Conservation (phyloP, 1,140 invertebrate genomes). For the Aphelenchoides fujianensis region DNA sequence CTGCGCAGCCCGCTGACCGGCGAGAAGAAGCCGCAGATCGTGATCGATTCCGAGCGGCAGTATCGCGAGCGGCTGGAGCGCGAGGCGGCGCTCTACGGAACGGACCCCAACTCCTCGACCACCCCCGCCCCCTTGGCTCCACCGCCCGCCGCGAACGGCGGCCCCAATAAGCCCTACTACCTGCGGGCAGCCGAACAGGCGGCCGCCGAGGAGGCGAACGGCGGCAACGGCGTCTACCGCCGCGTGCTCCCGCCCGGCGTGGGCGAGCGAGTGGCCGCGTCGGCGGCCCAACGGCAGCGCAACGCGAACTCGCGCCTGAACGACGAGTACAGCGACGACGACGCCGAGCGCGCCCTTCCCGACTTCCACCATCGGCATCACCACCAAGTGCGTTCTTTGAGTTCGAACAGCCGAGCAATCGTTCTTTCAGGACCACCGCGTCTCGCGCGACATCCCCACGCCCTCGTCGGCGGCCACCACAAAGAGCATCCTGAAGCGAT, state of each 20-base stretch:
- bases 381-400: too few species aligned
- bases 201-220: background rate
- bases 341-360: conserved; percentile 29
- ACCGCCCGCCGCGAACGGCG: conserved; percentile 5
- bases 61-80: conserved; percentile 8
- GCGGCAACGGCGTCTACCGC: too few species aligned
- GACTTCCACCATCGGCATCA: too few species aligned
- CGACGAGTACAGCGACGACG: conserved; percentile 27
- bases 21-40: conserved; percentile 32
- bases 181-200: conserved; percentile 13
- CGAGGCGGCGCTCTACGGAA: background rate
- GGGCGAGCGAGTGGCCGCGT: too few species aligned
- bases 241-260: too few species aligned
- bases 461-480: too few species aligned
- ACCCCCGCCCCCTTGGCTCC: background rate
- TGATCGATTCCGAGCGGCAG: conserved; percentile 25
- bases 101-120: background rate
- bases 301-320: conserved; percentile 3
- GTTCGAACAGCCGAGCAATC: background rate
- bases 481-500: conserved; percentile 35
- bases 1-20: background rate
- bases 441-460: too few species aligned
- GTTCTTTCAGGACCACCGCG: conserved; percentile 39
- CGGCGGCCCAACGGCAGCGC: conserved; percentile 19
- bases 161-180: background rate